Evolutionary conservation across 2,797 vertebrate species (phyloP), one percentile per base, ranked within the genome.

Genomic region (Bovichtus diacanthus): DNA sequence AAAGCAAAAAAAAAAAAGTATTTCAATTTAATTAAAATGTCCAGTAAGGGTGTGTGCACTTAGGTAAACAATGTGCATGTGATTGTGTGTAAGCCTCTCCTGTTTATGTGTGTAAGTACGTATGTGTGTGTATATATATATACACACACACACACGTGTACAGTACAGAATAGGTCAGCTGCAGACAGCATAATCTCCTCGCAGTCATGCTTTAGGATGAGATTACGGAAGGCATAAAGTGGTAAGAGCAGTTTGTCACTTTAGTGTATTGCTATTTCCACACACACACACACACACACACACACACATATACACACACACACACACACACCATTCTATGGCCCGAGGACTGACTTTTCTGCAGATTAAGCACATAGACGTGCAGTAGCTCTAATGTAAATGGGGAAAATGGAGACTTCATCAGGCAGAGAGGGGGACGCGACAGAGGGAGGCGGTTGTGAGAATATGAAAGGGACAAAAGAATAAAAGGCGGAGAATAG

Each of bases 101-200:
- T 74, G 66, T 63, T 38, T 63, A 34, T 36, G 6, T 59, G 29
- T 53, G 46, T 62, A 21, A 56, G 9, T 19, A 16, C 21, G 19
- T 47, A 13, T 43, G 13, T 43, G 15, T 46, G 51, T 31, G 21
- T 49, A 9, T 50, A 11, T 67, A 16, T 21, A 39, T 39, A 15
- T 50, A n/a, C n/a, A n/a, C n/a, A n/a, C n/a, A n/a, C n/a, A n/a
- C n/a, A n/a, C n/a, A n/a, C n/a, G n/a, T n/a, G n/a, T n/a, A n/a
- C n/a, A n/a, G 23, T 53, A 36, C 2, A 70, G 21, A 54, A 41
- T 51, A 62, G 31, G 34, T 76, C 66, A 55, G 13, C 67, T 77
- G 74, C 81, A 79, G 76, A 87, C 83, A 70, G 59, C 13, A 62
- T 90, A 90, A 91, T 90, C 80, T 79, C 78, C 77, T 73, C 19